Percentiles rank a stretch among this genome's conserved stretches.
Conservation (phyloP, 64 coral and sea anemone species). For the Stichodactyla helianthus region DNA sequence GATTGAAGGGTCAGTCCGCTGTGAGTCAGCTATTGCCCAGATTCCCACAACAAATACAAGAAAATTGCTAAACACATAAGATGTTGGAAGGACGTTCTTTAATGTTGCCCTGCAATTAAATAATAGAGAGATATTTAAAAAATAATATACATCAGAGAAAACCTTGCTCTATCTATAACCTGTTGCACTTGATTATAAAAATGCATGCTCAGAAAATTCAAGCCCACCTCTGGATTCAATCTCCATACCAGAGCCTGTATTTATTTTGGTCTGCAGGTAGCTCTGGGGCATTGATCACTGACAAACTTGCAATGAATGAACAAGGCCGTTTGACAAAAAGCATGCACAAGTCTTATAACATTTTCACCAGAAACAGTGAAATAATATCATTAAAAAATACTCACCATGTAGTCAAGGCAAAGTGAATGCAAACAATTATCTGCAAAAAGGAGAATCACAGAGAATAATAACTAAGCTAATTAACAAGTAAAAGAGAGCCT, state of each 20-base stretch:
- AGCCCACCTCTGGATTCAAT: too few species aligned
- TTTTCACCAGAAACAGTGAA: neutral
- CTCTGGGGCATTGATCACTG: too few species aligned
- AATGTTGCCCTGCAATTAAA: conserved; percentile 1
- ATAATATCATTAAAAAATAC: conserved; percentile 2
- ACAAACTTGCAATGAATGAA: too few species aligned
- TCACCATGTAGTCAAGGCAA: conserved; percentile 83
- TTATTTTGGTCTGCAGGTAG: too few species aligned
- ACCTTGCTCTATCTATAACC: neutral
- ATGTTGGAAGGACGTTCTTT: neutral
- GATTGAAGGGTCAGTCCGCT: conserved; percentile 46
- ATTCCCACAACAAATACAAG: conserved; percentile 55
- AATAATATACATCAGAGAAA: neutral
- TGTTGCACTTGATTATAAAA: too few species aligned
- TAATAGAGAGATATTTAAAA: neutral
- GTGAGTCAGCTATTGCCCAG: conserved; percentile 64
- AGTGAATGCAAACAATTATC: conserved; percentile 69
- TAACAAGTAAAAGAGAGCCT: too few species aligned
- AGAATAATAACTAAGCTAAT: too few species aligned
- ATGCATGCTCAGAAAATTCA: too few species aligned
- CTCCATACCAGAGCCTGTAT: too few species aligned
- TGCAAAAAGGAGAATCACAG: neutral
- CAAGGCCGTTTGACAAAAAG: too few species aligned
- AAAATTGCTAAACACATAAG: conserved; percentile 66
- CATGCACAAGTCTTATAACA: neutral